These are phyloP conservation scores for Calcarius lapponicus DNA, from an alignment of 2,797 vertebrate species.

Conservation along the genomic window DNA sequence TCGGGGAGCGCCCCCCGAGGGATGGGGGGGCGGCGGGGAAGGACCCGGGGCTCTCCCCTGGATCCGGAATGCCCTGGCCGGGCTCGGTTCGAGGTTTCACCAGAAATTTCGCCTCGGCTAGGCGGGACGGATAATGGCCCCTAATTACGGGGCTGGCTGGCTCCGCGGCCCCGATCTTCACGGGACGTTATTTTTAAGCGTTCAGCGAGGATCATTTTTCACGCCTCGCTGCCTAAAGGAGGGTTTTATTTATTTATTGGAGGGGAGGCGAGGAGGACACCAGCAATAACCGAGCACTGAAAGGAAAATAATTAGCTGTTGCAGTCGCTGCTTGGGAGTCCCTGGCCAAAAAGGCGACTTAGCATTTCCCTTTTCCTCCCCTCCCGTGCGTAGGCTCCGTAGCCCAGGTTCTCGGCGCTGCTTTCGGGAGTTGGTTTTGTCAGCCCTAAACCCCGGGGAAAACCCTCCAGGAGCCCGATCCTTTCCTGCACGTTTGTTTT, in stretches of 20 bases:
- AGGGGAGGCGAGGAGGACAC: conserved; percentile 21
- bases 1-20: neutral
- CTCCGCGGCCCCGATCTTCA: conserved; percentile 30
- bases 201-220: conserved; percentile 59
- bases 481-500: neutral
- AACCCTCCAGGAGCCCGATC: neutral
- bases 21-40: neutral
- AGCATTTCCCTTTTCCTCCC: neutral
- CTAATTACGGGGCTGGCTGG: conserved; percentile 17
- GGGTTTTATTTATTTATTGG: conserved; percentile 63
- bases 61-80: neutral
- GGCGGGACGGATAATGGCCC: neutral
- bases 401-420: neutral
- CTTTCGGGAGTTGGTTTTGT: neutral
- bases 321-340: neutral
- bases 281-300: conserved; percentile 23
- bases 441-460: neutral
- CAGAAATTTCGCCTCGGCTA: neutral
- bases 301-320: conserved; percentile 49
- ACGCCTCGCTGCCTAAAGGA: conserved; percentile 45
- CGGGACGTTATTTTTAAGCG: conserved; percentile 56
- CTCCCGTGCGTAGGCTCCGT: neutral
- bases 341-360: conserved; percentile 23
- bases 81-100: neutral
- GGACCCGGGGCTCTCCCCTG: neutral